phyloP scores from a whole-genome alignment of 2,888 invertebrate genomes.

The Caradrina kadenii region DNA sequence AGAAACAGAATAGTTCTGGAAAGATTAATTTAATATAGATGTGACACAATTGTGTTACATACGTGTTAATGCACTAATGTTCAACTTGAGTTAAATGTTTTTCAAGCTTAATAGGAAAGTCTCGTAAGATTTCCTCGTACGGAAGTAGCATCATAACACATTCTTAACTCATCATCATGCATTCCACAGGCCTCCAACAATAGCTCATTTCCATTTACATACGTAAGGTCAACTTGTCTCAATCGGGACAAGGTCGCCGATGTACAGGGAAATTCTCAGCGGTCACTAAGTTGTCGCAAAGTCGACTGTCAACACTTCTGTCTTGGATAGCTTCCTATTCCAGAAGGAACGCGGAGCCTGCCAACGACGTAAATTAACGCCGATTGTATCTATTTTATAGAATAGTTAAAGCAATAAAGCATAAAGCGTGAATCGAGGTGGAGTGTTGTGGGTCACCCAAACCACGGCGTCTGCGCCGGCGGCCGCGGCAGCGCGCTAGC shows the following conservation, averaged over 20 bases:
- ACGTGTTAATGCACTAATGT: neutral
- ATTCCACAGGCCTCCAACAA: conserved; percentile 52
- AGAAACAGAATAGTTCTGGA: neutral
- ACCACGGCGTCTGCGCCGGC: conserved; percentile 46
- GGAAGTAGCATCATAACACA: conserved; percentile 35
- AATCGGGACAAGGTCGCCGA: conserved; percentile 58
- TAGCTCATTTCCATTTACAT: conserved; percentile 57
- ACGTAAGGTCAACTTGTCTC: conserved; percentile 47
- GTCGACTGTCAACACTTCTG: conserved; percentile 37
- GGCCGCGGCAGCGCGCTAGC: conserved; percentile 56
- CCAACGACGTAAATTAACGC: conserved; percentile 50
- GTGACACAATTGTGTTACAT: conserved; percentile 1
- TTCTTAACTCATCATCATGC: conserved; percentile 54
- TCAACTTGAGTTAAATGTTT: too few species aligned
- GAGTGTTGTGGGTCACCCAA: conserved; percentile 72
- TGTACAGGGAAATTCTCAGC: conserved; percentile 42
- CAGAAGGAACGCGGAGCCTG: conserved; percentile 20
- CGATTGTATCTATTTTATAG: conserved; percentile 62
- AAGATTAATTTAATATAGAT: neutral
- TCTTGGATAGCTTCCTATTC: conserved; percentile 43
- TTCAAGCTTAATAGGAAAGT: neutral
- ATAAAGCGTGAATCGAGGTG: conserved; percentile 65
- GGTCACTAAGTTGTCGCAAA: conserved; percentile 36
- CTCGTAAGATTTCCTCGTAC: conserved; percentile 12
- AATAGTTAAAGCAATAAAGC: conserved; percentile 58